Evolutionary conservation across 2,888 invertebrate species (phyloP).

Genomic region (Eudasyphora cyanicolor): DNA sequence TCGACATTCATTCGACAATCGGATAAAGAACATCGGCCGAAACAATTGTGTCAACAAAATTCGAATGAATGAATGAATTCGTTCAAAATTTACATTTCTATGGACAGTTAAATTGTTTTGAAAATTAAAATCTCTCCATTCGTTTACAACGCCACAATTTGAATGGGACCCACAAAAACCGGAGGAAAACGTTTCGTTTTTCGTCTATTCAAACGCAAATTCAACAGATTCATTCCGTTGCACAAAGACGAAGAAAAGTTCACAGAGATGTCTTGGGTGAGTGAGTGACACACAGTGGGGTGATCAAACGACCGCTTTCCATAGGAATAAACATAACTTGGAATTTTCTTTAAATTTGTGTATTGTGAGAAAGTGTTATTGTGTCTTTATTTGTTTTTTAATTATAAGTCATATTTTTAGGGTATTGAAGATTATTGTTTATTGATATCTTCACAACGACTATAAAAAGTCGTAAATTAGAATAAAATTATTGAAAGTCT

Average conservation of each 20-base stretch:
- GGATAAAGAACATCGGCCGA: neutral
- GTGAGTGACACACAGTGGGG: neutral
- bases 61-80: neutral
- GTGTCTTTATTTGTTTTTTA: neutral
- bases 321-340: neutral
- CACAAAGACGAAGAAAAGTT: neutral
- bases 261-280: neutral
- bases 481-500: no score
- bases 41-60: neutral
- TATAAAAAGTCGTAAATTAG: neutral
- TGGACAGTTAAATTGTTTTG: conserved; percentile 12
- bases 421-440: neutral
- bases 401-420: neutral
- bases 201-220: neutral
- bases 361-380: no score
- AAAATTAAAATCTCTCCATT: neutral
- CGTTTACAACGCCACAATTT: neutral
- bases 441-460: neutral
- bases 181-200: neutral
- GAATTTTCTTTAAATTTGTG: neutral
- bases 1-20: neutral
- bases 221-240: neutral
- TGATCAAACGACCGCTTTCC: neutral
- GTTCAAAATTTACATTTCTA: conserved; percentile 14
- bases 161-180: neutral